Base-by-base conservation (phyloP, 2,888 invertebrate species). In the Lymantria monacha region DNA sequence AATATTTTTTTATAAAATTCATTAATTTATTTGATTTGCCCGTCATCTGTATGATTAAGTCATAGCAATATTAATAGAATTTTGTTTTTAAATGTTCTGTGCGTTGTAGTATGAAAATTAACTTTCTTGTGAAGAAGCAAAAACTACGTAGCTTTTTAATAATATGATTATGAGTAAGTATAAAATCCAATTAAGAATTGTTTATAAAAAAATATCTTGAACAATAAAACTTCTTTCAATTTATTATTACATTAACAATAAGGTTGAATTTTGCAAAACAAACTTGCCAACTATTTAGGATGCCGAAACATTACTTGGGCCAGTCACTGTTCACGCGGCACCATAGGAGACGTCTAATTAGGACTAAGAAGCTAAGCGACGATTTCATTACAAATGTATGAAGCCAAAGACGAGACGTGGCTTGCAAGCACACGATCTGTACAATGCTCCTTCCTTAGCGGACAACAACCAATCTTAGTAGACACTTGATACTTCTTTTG, bases 301-400 rank as follows among this genome's bases (percentile, higher is more conserved):
- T 53, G 53, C 59, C 61, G 51, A 63, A 61, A 66, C 60, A 53
- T 60, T 49, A 58, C 57, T 46, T 52, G 53, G 43, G 46, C 55
- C 9, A 38, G 38, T 33, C n/a, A 38, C 56, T 41, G 42, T 56
- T 59, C 53, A 51, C 57, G 47, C 48, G 49, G 55, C 63, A 61
- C 68, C 63, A 59, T 65, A 66, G 65, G 68, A 70, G 65, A 69
- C 66, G 60, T 79, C 82, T 87, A 86, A 87, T 87, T 87, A 86
- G 79, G 69, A 69, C 70, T 65, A 61, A 55, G 63, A 61, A 66
- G 67, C 63, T 72, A 70, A 57, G 66, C 78, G 74, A 83, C 79
- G 79, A 79, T 83, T 81, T 79, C 85, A 89, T 90, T 87, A 85
- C 79, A 69, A 83, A 87, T 87, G 84, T 85, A 86, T 85, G 86